Conservation (phyloP, 1,140 invertebrate species). For the Centruroides vittatus region DNA sequence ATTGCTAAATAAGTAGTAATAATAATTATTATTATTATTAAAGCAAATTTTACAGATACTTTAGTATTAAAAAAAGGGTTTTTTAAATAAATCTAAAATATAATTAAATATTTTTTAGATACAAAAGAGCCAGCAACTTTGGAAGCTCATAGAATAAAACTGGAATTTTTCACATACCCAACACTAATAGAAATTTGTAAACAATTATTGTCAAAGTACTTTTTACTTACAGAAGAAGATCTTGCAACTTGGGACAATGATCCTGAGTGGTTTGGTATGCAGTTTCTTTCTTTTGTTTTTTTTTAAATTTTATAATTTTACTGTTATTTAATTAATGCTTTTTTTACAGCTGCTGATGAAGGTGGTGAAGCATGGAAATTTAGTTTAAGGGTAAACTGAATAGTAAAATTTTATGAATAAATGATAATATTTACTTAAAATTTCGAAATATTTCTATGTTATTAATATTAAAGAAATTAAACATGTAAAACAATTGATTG, state of each 20-base stretch:
- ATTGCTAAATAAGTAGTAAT: too few species aligned
- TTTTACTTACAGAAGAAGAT: constrained; percentile 67
- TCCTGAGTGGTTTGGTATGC: constrained; percentile 66
- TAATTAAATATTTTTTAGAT: constrained; percentile 26
- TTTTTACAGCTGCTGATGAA: constrained; percentile 55
- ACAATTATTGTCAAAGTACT: constrained; percentile 73
- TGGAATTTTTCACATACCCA: constrained; percentile 51
- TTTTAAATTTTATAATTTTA: neutral
- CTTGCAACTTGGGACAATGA: constrained; percentile 76
- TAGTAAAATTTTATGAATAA: neutral
- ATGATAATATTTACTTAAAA: too few species aligned
- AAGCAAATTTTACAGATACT: too few species aligned
- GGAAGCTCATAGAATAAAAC: constrained; percentile 50
- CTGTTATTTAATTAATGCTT: neutral
- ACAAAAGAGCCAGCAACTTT: constrained; percentile 34
- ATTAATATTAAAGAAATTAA: too few species aligned
- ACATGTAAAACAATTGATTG: too few species aligned
- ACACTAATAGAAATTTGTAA: constrained; percentile 60
- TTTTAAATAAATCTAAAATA: too few species aligned
- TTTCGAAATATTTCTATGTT: too few species aligned
- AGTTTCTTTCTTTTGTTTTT: neutral
- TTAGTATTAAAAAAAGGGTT: too few species aligned
- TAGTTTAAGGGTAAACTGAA: constrained; percentile 52
- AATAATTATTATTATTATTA: too few species aligned
- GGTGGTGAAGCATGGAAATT: constrained; percentile 84